These are phyloP conservation scores for Pogonognathellus flavescens DNA, from an alignment of 1,140 invertebrate species.

Conservation along the genomic window DNA sequence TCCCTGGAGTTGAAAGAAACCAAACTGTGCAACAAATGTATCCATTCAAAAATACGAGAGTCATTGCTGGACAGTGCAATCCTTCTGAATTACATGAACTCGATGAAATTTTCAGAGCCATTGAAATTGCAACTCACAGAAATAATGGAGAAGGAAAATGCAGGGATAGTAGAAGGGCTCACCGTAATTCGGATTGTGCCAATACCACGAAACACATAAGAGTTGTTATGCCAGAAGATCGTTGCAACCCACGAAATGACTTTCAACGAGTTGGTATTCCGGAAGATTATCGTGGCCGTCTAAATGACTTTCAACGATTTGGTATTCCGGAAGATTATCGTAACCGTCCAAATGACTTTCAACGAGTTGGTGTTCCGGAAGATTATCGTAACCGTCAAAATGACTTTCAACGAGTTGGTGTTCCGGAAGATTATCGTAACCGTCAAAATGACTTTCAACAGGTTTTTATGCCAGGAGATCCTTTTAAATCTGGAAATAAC, in stretches of 20 bases:
- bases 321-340: neutral
- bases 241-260: too few relatives aligned
- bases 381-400: neutral
- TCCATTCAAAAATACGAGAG: neutral
- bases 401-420: neutral
- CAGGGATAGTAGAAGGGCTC: neutral
- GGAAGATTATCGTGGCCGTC: neutral
- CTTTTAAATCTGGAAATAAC: neutral
- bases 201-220: neutral
- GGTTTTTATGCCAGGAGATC: neutral
- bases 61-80: neutral
- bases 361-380: neutral
- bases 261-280: too few relatives aligned
- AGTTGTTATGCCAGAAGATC: neutral
- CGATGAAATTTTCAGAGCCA: neutral
- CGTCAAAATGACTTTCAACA: neutral
- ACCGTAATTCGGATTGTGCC: neutral
- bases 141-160: neutral
- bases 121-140: neutral
- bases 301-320: neutral
- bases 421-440: neutral
- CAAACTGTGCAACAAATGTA: neutral
- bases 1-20: too few relatives aligned
- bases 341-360: neutral
- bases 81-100: neutral